Evolutionary conservation across 2,888 invertebrate genomes (phyloP).

Genomic region (Lasioglossum pauxillum): DNA sequence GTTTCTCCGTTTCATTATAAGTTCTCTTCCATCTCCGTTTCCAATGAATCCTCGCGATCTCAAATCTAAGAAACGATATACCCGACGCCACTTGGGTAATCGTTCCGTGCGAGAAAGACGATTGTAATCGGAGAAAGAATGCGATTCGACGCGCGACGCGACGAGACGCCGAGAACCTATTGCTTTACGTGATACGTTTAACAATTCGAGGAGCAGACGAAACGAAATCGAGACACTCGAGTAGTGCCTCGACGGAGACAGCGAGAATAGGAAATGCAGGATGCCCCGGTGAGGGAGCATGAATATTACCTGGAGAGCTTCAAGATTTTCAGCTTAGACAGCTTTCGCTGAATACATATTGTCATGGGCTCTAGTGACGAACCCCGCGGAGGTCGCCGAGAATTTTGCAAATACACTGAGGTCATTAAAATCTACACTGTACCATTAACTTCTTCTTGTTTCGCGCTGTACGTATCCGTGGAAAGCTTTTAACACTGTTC

Average conservation of each 20-base stretch:
- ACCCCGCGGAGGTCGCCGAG: not conserved
- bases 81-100: slow-evolving; percentile 17
- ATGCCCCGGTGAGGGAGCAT: not conserved
- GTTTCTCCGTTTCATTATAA: not conserved
- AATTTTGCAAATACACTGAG: not conserved
- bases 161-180: slow-evolving; percentile 41
- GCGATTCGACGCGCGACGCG: slow-evolving; percentile 28
- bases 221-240: slow-evolving; percentile 46
- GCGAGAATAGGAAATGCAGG: slow-evolving; percentile 21
- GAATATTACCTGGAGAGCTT: not conserved
- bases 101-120: slow-evolving; percentile 45
- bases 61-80: slow-evolving; percentile 6
- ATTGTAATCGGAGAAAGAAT: slow-evolving; percentile 59
- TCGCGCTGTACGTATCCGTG: too few relatives aligned
- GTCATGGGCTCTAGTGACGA: not conserved
- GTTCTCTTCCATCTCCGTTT: not conserved
- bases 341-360: slow-evolving; percentile 3
- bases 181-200: slow-evolving; percentile 61
- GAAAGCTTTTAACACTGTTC: not conserved
- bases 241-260: slow-evolving; percentile 1
- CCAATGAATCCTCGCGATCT: not conserved
- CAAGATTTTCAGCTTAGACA: not conserved
- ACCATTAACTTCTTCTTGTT: not conserved
- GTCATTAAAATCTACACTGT: not conserved
- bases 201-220: slow-evolving; percentile 37